Base-by-base conservation (phyloP, 92 coral and sea anemone species). In the Palythoa heliodiscus region DNA sequence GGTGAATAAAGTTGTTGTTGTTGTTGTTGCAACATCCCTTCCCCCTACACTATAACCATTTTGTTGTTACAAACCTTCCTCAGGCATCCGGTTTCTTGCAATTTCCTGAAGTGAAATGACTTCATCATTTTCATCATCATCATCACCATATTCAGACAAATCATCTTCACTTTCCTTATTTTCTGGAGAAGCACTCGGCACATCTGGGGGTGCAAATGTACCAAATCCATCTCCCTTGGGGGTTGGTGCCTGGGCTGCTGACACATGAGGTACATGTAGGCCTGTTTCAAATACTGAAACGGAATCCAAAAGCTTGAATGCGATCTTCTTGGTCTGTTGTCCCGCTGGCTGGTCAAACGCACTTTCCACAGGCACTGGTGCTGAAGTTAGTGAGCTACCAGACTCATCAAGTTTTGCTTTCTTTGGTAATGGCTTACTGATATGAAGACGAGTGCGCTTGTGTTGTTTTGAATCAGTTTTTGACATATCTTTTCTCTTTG, bases 231-330 rank as follows among this genome's bases (percentile, higher is more conserved):
- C 95, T 7, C 83, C 47, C 35, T 52, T 83, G 20, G 82, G 35
- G 14, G 87, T 75, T 60, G 52, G 57, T 19, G 70, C 70, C n/a
- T 72, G 91, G 47, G 83, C 19, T 10, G 55, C 20, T 22, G 83
- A 60, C 66, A 15, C 48, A 66, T 47, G 73, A n/a, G 91, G 90
- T 52, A 93, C 50, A 43, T 43, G 50, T 0, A 5, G 93, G 22
- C 93, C 98, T 38, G 93, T 87, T 54, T 96, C 99, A 90, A 96
- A 96, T 77, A 96, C 95, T 20, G 99, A 89, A 14, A 96, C 95
- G 0, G 98, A 94, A 54, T 96, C 98, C 0, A 94, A 91, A 40
- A 96, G 92, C 76, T 93, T 95, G 83, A 96, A 92, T 70, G 83
- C 99, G 47, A 96, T 96, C 86, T 89, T 96, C 73, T 89, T 94